Evolutionary conservation across 2,888 invertebrate species (phyloP), one percentile per base, ranked within the genome.

Genomic region (Automeris io): DNA sequence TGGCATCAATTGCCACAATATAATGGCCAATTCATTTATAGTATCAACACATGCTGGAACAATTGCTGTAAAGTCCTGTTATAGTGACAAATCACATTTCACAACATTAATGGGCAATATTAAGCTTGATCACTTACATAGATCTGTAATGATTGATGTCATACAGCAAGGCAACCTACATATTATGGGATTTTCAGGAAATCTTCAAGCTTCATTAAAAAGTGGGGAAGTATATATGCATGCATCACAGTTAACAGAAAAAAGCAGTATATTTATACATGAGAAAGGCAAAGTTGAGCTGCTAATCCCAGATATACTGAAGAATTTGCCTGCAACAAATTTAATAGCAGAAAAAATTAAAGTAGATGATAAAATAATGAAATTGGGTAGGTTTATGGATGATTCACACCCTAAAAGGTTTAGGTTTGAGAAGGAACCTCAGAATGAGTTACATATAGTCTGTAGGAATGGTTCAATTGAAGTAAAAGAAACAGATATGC

Each of bases 381-480:
- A 83, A 39, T 47, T 79, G 9, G 87, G 87, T 1, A 67, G 83
- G 40, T 76, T 87, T 43, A 81, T 86, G 80, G 85, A 86, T 49
- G 87, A 87, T 46, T 70, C 82, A 0, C 75, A 81, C 47, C 86
- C 86, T 7, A 73, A 82, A 44, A 65, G 79, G 57, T 88, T 87
- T 56, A 65, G 86, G 42, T 85, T 70, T 57, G 82, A 82, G 40
- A 75, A 75, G 45, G 77, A 83, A 46, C 77, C 76, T 0, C 61
- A 71, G 7, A 70, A 81, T 54, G 87, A 87, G 49, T 63, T 87
- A 45, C 75, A 85, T 39, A 73, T 87, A 71, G 87, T 86, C 33
- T 87, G 87, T 74, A 83, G 78, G 60, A 87, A 87, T 71, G 87
- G 87, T 45, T 76, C 81, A 22, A 86, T 87, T 61, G 80, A 80